A percentile compares a stretch with the other conserved stretches of the same genome.
Evolutionary conservation across 2,113 vertebrate genomes (phyloP).

Genomic region (Siphamia tubifer): DNA sequence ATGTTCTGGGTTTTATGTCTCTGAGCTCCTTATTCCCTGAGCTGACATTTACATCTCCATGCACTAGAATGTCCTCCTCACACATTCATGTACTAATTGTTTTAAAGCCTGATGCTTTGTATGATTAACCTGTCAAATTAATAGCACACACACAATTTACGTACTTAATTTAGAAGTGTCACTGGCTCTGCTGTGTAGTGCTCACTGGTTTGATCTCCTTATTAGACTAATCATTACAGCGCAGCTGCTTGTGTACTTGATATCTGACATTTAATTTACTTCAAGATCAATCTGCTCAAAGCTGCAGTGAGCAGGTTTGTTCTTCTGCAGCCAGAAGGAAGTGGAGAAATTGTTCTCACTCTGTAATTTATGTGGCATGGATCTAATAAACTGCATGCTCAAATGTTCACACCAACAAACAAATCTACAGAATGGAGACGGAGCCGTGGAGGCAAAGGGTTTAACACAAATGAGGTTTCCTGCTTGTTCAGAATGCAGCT

Average conservation of each 20-base stretch:
- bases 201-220: slow-evolving; percentile 20
- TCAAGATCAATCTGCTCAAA: slow-evolving; percentile 24
- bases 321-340: slow-evolving; percentile 5
- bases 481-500: background rate
- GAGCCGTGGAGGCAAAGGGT: background rate
- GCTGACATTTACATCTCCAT: background rate
- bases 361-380: background rate
- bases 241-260: slow-evolving; percentile 6
- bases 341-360: background rate
- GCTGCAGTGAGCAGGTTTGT: background rate
- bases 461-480: background rate
- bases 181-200: background rate
- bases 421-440: background rate
- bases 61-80: background rate
- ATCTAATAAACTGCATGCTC: background rate
- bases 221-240: slow-evolving; percentile 22
- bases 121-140: background rate
- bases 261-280: slow-evolving; percentile 38
- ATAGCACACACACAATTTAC: background rate
- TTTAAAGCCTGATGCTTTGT: background rate
- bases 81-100: background rate
- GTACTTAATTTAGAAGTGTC: slow-evolving; percentile 10
- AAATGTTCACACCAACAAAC: background rate
- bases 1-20: too few species aligned
- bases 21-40: too few species aligned